Evolutionary conservation across 2,797 vertebrate species (phyloP).

Genomic region (Erpetoichthys calabaricus): DNA sequence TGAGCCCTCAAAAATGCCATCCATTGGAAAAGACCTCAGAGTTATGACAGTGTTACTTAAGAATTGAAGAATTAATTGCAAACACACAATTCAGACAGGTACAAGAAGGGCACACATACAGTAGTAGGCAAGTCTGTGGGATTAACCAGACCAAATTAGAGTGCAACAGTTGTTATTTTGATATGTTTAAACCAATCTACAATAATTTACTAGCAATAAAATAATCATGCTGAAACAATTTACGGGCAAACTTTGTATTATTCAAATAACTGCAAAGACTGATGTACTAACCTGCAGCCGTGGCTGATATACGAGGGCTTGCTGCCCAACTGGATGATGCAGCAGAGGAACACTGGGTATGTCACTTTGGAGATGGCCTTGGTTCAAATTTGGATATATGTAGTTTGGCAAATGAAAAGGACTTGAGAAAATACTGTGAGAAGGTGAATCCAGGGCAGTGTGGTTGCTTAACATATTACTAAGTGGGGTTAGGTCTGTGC

Average conservation of each 20-base stretch:
- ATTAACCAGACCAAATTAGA: too few relatives aligned
- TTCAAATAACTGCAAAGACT: not conserved
- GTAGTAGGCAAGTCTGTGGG: too few relatives aligned
- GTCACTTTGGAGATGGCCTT: conserved; percentile 1
- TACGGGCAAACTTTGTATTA: not conserved
- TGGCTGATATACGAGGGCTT: conserved; percentile 8
- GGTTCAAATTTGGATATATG: not conserved
- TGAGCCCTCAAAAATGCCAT: too few relatives aligned
- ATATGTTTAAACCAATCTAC: too few relatives aligned
- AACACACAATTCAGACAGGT: too few relatives aligned
- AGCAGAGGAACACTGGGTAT: not conserved
- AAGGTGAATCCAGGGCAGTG: not conserved
- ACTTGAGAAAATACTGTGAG: conserved; percentile 3
- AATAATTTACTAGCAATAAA: too few relatives aligned
- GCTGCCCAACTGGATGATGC: conserved; percentile 3
- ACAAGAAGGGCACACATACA: too few relatives aligned
- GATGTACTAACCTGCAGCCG: conserved; percentile 14
- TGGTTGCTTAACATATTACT: not conserved
- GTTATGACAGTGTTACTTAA: too few relatives aligned
- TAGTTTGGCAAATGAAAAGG: conserved; percentile 8
- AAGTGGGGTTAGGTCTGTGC: not conserved
- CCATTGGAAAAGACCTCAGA: too few relatives aligned
- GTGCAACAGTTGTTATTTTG: too few relatives aligned
- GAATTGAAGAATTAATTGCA: too few relatives aligned
- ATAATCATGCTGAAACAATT: too few relatives aligned